Conservation (phyloP, 1,140 invertebrate genomes). For the Pseudomyrmex cubaensis region DNA sequence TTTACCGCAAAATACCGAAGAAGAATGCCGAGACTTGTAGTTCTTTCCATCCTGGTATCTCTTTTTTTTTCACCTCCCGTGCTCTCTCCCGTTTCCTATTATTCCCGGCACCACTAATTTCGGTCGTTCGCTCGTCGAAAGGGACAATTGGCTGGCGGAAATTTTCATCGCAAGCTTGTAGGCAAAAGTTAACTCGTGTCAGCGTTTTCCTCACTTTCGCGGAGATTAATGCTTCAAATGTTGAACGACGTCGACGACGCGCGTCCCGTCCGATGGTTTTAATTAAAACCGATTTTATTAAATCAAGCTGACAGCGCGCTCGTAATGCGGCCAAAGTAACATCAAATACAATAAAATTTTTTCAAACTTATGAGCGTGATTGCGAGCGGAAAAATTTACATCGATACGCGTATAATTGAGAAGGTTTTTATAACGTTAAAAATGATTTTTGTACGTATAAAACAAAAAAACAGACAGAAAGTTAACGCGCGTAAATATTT, state of each 20-base stretch:
- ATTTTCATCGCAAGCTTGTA: conserved; percentile 1
- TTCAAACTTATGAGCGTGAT: neutral
- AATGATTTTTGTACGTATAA: no score
- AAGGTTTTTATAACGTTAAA: no score
- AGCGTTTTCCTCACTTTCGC: conserved; percentile 10
- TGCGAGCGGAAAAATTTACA: neutral
- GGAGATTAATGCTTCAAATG: conserved; percentile 26
- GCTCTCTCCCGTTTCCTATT: neutral
- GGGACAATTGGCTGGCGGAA: conserved; percentile 25
- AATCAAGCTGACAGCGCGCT: neutral
- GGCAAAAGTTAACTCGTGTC: conserved; percentile 8
- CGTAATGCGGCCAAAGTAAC: neutral
- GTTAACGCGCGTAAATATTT: no score
- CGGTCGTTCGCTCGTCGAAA: conserved; percentile 10
- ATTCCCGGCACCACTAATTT: conserved; percentile 55
- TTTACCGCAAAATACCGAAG: conserved; percentile 56
- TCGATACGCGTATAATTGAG: neutral
- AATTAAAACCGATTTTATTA: conserved; percentile 40
- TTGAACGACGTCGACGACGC: conserved; percentile 1
- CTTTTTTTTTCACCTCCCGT: conserved; percentile 33
- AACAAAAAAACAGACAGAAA: no score
- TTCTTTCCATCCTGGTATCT: conserved; percentile 26
- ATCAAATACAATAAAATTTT: conserved; percentile 8
- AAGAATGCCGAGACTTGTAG: conserved; percentile 61
- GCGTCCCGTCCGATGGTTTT: neutral